Percentiles rank a stretch among this genome's conserved stretches.
Evolutionary conservation across 2,113 vertebrate genomes (phyloP).

Genomic region (Embiotoca jacksoni): DNA sequence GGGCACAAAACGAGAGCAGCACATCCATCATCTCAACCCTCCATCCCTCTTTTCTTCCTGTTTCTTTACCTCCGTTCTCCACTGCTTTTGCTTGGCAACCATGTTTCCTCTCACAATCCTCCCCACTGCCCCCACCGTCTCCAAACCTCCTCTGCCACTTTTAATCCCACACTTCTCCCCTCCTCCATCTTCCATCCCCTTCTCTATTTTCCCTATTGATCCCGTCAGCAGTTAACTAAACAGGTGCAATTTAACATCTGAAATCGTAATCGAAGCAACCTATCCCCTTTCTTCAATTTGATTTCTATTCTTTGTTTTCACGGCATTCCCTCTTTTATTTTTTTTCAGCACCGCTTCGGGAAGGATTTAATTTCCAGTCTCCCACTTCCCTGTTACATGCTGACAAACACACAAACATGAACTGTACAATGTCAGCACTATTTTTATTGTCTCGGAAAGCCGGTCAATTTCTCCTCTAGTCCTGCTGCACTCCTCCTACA

Average conservation of each 20-base stretch:
- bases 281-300: conserved; percentile 37
- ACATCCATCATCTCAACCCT: conserved; percentile 84
- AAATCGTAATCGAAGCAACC: conserved; percentile 48
- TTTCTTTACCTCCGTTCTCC: conserved; percentile 57
- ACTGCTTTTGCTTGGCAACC: conserved; percentile 55
- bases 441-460: conserved; percentile 77
- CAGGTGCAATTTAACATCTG: conserved; percentile 55
- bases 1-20: conserved; percentile 86
- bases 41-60: conserved; percentile 67
- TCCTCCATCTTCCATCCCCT: conserved; percentile 12
- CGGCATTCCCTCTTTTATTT: conserved; percentile 30
- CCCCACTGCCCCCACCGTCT: conserved; percentile 29
- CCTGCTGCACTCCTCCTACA: conserved; percentile 52
- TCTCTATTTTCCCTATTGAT: conserved; percentile 53
- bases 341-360: conserved; percentile 41
- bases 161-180: conserved; percentile 18
- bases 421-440: conserved; percentile 73
- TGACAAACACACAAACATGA: conserved; percentile 64
- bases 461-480: conserved; percentile 60
- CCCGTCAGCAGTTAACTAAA: conserved; percentile 65
- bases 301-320: conserved; percentile 37
- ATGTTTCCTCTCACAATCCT: conserved; percentile 52
- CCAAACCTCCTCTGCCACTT: conserved; percentile 45
- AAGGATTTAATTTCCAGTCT: conserved; percentile 50
- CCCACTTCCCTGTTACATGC: conserved; percentile 37